Conservation (phyloP, 1,140 invertebrate genomes). For the Caenorhabditis latens region DNA sequence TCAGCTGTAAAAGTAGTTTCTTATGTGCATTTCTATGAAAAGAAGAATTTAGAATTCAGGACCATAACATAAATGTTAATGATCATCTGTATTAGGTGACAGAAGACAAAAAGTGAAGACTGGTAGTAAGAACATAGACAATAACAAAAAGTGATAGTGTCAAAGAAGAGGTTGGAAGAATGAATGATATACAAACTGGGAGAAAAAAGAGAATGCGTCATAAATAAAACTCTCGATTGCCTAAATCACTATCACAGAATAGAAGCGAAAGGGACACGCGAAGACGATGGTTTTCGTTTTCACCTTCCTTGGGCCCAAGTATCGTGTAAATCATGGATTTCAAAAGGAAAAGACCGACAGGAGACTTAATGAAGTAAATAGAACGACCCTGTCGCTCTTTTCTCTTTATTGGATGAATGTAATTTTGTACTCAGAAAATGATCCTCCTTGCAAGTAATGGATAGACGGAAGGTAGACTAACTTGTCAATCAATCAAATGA, state of each 20-base stretch:
- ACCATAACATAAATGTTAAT: neutral
- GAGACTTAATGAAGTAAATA: conserved; percentile 35
- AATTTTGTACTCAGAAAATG: conserved; percentile 15
- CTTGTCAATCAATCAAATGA: conserved; percentile 55
- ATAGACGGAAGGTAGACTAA: neutral
- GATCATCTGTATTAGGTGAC: neutral
- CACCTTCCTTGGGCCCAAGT: conserved; percentile 6
- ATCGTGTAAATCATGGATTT: conserved; percentile 48
- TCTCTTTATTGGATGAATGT: neutral
- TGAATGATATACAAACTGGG: conserved; percentile 44
- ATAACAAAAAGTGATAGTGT: conserved; percentile 4
- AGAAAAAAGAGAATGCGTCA: conserved; percentile 14
- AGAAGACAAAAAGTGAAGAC: conserved; percentile 17
- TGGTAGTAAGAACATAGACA: conserved; percentile 27
- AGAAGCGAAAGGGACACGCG: neutral
- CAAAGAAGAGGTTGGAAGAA: neutral
- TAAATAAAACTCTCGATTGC: conserved; percentile 48
- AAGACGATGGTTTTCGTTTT: conserved; percentile 41
- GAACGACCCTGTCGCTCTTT: neutral
- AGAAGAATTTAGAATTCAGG: neutral
- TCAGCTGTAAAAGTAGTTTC: too few relatives aligned
- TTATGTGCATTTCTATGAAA: too few relatives aligned
- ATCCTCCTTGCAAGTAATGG: neutral
- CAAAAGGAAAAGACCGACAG: conserved; percentile 27
- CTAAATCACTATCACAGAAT: conserved; percentile 47